A percentile compares a stretch with the other conserved stretches of the same genome.
phyloP scores from a whole-genome alignment of 1,140 invertebrate species.

The Brevipalpus yothersi region DNA sequence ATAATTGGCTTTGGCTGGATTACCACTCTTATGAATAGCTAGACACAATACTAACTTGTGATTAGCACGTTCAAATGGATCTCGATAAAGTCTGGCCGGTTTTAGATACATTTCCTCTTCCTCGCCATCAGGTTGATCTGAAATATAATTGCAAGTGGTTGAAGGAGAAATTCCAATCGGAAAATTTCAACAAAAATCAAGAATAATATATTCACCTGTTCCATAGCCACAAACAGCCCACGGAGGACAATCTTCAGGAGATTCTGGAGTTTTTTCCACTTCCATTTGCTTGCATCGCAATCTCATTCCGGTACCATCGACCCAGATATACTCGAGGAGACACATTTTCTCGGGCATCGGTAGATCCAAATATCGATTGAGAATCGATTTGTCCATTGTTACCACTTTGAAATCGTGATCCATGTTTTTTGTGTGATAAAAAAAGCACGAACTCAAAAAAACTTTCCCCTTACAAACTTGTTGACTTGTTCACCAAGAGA shows the following conservation, averaged over 20 bases:
- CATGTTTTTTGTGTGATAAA: too few species aligned
- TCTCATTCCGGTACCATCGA: conserved; percentile 73
- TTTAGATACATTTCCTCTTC: conserved; percentile 66
- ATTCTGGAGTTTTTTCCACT: conserved; percentile 13
- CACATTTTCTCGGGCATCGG: too few species aligned
- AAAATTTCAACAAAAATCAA: background rate
- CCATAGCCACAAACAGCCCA: conserved; percentile 89
- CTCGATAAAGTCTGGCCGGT: conserved; percentile 67
- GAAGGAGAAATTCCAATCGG: background rate
- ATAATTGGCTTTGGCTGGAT: conserved; percentile 29
- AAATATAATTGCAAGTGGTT: background rate
- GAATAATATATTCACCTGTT: conserved; percentile 13
- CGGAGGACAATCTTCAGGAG: conserved; percentile 42
- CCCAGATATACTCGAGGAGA: conserved; percentile 51
- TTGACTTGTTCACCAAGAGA: too few species aligned
- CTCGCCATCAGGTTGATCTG: conserved; percentile 27
- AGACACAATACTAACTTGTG: conserved; percentile 73
- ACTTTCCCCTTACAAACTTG: too few species aligned
- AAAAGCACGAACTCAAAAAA: too few species aligned
- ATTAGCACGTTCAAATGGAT: conserved; percentile 60
- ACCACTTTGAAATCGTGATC: too few species aligned
- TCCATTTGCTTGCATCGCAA: conserved; percentile 68
- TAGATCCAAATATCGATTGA: too few species aligned
- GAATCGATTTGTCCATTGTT: too few species aligned
- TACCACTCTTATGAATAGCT: conserved; percentile 33